Percentiles rank a stretch among this genome's conserved stretches.
These are phyloP conservation scores for Cephus runcator DNA, from an alignment of 2,888 invertebrate genomes.

Conservation along the genomic window DNA sequence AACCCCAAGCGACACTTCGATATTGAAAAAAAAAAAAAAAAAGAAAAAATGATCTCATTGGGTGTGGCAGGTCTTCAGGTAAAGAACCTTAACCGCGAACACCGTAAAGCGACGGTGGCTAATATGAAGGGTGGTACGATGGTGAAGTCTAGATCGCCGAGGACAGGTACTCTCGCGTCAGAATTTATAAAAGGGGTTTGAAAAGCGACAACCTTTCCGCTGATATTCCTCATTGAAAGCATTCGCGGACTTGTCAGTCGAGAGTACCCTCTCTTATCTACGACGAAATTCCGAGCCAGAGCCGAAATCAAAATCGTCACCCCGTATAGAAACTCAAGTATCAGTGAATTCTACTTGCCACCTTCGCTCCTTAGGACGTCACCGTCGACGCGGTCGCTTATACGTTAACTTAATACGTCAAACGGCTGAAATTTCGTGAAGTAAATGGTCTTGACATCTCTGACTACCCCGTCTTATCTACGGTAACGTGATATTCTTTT, in stretches of 20 bases:
- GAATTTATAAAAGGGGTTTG: not conserved
- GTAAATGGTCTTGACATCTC: slow-evolving; percentile 15
- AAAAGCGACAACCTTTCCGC: not conserved
- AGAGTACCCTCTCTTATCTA: not conserved
- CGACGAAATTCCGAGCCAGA: not conserved
- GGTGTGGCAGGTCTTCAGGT: not conserved
- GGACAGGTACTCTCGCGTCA: slow-evolving; percentile 2
- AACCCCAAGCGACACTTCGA: not conserved
- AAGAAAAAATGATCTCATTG: not conserved
- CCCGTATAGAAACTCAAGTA: not conserved
- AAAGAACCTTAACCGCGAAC: not conserved
- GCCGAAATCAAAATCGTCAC: not conserved
- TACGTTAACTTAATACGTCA: slow-evolving; percentile 33
- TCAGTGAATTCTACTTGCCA: not conserved
- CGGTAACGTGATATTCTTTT: slow-evolving; percentile 24
- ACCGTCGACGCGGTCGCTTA: not conserved
- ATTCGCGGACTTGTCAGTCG: not conserved
- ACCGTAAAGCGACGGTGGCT: not conserved
- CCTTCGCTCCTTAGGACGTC: not conserved
- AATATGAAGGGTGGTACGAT: not conserved
- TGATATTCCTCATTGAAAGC: not conserved
- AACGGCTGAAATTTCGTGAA: slow-evolving; percentile 14
- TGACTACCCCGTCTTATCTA: not conserved
- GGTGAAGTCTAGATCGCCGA: not conserved
- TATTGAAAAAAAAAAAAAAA: not conserved